Conservation (phyloP, 23 tunicate genomes). For the Phallusia fumigata region DNA sequence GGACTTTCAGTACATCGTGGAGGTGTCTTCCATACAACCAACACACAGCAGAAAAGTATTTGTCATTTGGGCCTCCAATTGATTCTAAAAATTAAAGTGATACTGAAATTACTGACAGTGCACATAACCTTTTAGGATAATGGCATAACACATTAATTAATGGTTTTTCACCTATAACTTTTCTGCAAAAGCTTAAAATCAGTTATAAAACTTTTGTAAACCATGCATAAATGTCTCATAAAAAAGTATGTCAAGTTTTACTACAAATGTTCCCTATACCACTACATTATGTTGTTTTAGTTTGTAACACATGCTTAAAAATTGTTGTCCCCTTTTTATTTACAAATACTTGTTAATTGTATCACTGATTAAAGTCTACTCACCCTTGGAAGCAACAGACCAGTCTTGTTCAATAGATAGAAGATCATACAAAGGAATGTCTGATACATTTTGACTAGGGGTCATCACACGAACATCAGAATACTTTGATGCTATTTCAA, state of each 20-base stretch:
- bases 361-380: not conserved
- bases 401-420: constrained; percentile 43
- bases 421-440: constrained; percentile 48
- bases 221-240: too few relatives aligned
- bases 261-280: too few relatives aligned
- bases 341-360: not conserved
- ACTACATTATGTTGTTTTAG: too few relatives aligned
- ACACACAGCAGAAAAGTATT: constrained; percentile 77
- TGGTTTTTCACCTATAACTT: too few relatives aligned
- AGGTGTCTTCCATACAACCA: constrained; percentile 70
- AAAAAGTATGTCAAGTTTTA: too few relatives aligned
- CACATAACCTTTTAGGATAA: too few relatives aligned
- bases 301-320: too few relatives aligned
- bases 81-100: constrained; percentile 21
- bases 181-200: too few relatives aligned
- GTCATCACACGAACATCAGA: constrained; percentile 74
- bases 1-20: constrained; percentile 54
- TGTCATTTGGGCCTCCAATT: constrained; percentile 49
- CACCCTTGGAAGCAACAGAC: constrained; percentile 78
- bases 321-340: too few relatives aligned
- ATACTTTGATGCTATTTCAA: constrained; percentile 51
- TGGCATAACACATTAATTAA: too few relatives aligned
- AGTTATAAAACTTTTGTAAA: too few relatives aligned
- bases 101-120: too few relatives aligned
- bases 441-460: constrained; percentile 30